Conservation (phyloP, 2,888 invertebrate species). For the Synanthedon myopaeformis region DNA sequence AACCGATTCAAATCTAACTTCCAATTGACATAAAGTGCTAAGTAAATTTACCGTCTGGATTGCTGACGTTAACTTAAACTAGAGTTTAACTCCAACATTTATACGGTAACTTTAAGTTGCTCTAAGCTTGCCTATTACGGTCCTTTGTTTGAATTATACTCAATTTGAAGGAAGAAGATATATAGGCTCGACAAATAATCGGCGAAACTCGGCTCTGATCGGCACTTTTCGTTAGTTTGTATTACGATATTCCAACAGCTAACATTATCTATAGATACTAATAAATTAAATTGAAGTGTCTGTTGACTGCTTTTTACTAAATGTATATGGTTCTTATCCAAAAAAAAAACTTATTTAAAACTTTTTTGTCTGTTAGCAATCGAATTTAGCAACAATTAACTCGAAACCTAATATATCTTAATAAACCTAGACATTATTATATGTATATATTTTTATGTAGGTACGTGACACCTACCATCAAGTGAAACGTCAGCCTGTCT, state of each 20-base stretch:
- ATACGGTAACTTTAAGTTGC: neutral
- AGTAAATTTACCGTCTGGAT: conserved; percentile 12
- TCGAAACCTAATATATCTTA: too few relatives aligned
- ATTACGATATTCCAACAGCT: neutral
- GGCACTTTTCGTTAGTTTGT: neutral
- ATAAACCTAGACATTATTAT: too few relatives aligned
- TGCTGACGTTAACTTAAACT: conserved; percentile 13
- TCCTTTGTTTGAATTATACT: conserved; percentile 1
- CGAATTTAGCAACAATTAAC: too few relatives aligned
- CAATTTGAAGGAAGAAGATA: conserved; percentile 1
- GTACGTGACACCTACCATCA: too few relatives aligned
- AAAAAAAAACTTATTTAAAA: too few relatives aligned
- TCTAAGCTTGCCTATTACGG: neutral
- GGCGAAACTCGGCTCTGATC: neutral
- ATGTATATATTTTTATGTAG: too few relatives aligned
- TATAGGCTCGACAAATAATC: neutral
- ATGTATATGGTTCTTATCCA: too few relatives aligned
- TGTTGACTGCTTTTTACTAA: too few relatives aligned
- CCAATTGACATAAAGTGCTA: conserved; percentile 1
- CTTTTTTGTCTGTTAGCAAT: too few relatives aligned
- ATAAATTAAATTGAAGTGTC: too few relatives aligned
- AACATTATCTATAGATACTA: too few relatives aligned
- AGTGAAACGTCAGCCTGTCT: too few relatives aligned
- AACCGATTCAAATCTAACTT: neutral
- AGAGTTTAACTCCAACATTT: conserved; percentile 9